These are phyloP conservation scores for Caenorhabditis inopinata DNA, from an alignment of 1,140 invertebrate genomes.

Conservation along the genomic window DNA sequence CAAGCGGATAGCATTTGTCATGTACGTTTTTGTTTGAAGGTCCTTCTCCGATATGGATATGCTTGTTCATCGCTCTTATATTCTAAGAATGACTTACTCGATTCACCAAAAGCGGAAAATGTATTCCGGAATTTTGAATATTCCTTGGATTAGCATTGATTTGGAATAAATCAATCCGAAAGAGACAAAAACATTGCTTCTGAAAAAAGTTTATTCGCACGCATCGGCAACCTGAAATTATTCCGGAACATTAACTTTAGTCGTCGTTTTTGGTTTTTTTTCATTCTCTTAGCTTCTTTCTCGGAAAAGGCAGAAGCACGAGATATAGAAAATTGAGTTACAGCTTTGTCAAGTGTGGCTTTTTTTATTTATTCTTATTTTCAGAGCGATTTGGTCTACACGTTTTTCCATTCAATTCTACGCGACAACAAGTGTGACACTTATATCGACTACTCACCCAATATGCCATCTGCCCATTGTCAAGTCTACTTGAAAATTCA, in stretches of 20 bases:
- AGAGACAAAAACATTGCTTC: no score
- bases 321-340: no score
- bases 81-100: no score
- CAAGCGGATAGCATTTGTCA: constrained; percentile 83
- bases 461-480: background rate
- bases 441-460: background rate
- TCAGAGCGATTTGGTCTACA: constrained; percentile 92
- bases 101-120: no score
- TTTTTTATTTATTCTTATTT: constrained; percentile 59
- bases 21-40: constrained; percentile 64
- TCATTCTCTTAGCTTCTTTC: background rate
- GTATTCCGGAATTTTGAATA: no score
- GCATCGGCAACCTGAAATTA: background rate
- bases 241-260: constrained; percentile 9
- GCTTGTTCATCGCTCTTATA: no score
- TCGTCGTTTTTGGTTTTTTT: background rate
- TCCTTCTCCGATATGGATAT: no score
- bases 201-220: no score
- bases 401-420: constrained; percentile 92
- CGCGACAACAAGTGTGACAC: constrained; percentile 73
- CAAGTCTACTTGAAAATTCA: constrained; percentile 35
- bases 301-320: no score
- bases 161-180: no score
- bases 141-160: no score
- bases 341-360: no score